Evolutionary conservation across 2,113 vertebrate species (phyloP).

Genomic region (Aphelocoma coerulescens): DNA sequence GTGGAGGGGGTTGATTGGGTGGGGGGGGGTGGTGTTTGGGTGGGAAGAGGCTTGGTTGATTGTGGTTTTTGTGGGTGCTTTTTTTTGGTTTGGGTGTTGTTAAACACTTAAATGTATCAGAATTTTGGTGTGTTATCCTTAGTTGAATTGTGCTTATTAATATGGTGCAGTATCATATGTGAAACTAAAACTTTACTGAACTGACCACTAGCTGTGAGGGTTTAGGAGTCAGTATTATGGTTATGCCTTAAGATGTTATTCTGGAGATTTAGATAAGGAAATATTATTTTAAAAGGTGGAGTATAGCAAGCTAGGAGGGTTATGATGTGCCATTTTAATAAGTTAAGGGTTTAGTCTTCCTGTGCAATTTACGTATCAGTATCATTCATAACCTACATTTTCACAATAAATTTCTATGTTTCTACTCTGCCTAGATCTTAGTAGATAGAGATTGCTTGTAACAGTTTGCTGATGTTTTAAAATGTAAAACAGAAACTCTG

Average conservation of each 20-base stretch:
- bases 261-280: background rate
- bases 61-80: background rate
- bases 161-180: background rate
- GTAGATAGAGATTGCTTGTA: background rate
- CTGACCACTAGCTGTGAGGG: background rate
- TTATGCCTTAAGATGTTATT: background rate
- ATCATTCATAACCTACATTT: background rate
- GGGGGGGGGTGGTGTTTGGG: accelerated
- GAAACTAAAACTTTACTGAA: background rate
- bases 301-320: background rate
- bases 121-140: background rate
- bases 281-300: background rate
- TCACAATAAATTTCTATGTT: background rate
- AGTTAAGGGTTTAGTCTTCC: background rate
- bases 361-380: background rate
- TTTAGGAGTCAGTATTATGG: background rate
- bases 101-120: background rate
- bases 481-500: background rate
- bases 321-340: background rate
- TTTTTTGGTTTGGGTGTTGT: background rate
- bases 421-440: background rate
- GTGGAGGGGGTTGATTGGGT: background rate
- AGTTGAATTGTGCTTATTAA: background rate
- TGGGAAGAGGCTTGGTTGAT: background rate
- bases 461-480: background rate